These are phyloP conservation scores for Indicator maculatus DNA, from an alignment of 2,113 vertebrate genomes.

Conservation along the genomic window DNA sequence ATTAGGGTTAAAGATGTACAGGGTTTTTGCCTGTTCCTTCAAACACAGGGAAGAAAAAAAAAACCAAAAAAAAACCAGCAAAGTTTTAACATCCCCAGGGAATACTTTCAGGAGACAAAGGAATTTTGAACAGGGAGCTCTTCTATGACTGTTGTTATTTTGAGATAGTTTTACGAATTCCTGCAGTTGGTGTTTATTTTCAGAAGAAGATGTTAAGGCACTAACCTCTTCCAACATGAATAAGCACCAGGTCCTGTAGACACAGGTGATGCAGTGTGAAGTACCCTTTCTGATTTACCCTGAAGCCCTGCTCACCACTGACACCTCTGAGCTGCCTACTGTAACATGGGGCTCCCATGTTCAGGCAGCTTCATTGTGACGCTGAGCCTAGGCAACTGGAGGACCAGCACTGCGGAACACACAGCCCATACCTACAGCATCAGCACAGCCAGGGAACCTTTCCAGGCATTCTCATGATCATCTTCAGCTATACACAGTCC, in stretches of 20 bases:
- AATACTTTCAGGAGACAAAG: not conserved
- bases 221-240: not conserved
- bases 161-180: not conserved
- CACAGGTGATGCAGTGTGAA: not conserved
- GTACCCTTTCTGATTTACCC: not conserved
- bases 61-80: fast-evolving
- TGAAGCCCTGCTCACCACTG: not conserved
- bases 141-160: not conserved
- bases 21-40: not conserved
- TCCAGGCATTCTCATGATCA: not conserved
- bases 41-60: not conserved
- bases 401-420: not conserved
- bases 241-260: not conserved
- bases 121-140: not conserved
- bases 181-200: not conserved
- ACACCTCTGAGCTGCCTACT: not conserved
- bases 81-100: not conserved
- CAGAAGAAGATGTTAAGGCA: not conserved
- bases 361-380: not conserved
- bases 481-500: not conserved
- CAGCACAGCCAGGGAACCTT: not conserved
- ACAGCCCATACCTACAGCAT: not conserved
- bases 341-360: not conserved
- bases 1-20: not conserved
- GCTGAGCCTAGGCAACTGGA: not conserved